A percentile compares a stretch with the other conserved stretches of the same genome.
Evolutionary conservation across 2,797 vertebrate genomes (phyloP).

Genomic region (Macroramphosus scolopax): DNA sequence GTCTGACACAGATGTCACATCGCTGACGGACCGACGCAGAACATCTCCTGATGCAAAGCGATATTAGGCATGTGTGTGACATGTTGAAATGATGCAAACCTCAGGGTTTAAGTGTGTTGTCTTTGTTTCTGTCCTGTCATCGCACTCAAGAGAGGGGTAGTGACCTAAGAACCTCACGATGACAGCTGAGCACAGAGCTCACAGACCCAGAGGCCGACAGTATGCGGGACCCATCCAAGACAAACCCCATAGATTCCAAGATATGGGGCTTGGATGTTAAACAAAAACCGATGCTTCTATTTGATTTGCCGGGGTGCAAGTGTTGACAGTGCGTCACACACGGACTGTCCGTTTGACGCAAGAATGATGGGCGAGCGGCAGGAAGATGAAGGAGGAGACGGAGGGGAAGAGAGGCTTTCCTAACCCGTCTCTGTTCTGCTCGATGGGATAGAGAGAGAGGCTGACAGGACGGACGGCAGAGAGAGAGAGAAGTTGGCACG

Average conservation of each 20-base stretch:
- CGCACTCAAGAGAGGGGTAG: conserved; percentile 10
- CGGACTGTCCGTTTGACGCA: conserved; percentile 20
- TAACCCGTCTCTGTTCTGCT: conserved; percentile 50
- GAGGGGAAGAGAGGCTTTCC: conserved; percentile 28
- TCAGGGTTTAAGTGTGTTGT: no score
- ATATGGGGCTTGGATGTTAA: conserved; percentile 16
- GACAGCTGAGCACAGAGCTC: conserved; percentile 32
- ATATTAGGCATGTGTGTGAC: conserved; percentile 19
- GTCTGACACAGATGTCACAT: conserved; percentile 37
- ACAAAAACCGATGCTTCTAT: neutral
- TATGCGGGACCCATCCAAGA: conserved; percentile 9
- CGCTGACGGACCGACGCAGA: conserved; percentile 12
- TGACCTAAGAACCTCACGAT: conserved; percentile 32
- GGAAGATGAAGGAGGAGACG: conserved; percentile 21
- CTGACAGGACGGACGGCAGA: conserved; percentile 38
- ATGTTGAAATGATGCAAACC: conserved; percentile 31
- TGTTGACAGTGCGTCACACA: conserved; percentile 31
- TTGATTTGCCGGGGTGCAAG: conserved; percentile 21
- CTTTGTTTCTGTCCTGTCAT: conserved; percentile 27
- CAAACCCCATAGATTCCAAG: conserved; percentile 30
- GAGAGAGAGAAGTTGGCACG: conserved; percentile 40
- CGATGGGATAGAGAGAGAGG: conserved; percentile 36
- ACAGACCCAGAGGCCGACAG: conserved; percentile 5
- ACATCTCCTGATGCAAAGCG: conserved; percentile 35
- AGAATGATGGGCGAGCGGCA: conserved; percentile 40